Percentiles rank a stretch among this genome's conserved stretches.
Conservation (phyloP, 1,140 invertebrate genomes). For the Phymastichus coffea region DNA sequence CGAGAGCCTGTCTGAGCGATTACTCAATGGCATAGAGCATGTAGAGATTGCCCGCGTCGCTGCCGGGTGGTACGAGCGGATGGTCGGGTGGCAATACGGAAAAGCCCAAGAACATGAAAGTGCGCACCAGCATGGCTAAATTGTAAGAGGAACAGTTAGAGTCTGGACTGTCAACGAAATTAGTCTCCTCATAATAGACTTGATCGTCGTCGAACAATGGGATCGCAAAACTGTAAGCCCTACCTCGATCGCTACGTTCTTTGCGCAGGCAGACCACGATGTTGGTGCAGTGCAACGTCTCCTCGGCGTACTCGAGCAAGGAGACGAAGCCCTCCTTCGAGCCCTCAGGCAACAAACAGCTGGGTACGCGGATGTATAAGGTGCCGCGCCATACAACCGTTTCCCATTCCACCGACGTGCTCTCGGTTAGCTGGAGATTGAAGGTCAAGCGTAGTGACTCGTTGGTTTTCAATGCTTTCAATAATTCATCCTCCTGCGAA, state of each 20-base stretch:
- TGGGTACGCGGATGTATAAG: constrained; percentile 85
- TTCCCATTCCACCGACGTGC: constrained; percentile 77
- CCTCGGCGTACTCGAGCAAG: constrained; percentile 93
- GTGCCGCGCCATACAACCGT: constrained; percentile 76
- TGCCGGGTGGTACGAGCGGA: constrained; percentile 67
- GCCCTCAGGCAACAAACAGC: constrained; percentile 79
- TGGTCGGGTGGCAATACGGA: constrained; percentile 80
- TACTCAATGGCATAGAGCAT: constrained; percentile 80
- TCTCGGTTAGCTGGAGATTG: constrained; percentile 75
- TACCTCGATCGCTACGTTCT: constrained; percentile 77
- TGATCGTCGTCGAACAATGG: constrained; percentile 30
- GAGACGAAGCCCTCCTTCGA: constrained; percentile 92
- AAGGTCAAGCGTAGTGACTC: constrained; percentile 72
- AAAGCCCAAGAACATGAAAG: constrained; percentile 97
- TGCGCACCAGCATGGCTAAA: constrained; percentile 80
- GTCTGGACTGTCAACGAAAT: background rate
- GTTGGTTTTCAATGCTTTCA: constrained; percentile 63
- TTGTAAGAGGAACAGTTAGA: constrained; percentile 37
- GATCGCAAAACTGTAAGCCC: constrained; percentile 12
- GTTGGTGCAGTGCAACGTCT: constrained; percentile 79
- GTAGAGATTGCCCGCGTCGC: constrained; percentile 70
- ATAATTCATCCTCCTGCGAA: constrained; percentile 58
- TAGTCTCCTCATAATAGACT: constrained; percentile 15
- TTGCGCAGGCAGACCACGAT: constrained; percentile 83
- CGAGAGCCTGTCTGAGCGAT: constrained; percentile 42